A percentile compares a stretch with the other conserved stretches of the same genome.
These are phyloP conservation scores for Campylorhamphus procurvoides DNA, from an alignment of 2,113 vertebrate genomes.

Conservation along the genomic window DNA sequence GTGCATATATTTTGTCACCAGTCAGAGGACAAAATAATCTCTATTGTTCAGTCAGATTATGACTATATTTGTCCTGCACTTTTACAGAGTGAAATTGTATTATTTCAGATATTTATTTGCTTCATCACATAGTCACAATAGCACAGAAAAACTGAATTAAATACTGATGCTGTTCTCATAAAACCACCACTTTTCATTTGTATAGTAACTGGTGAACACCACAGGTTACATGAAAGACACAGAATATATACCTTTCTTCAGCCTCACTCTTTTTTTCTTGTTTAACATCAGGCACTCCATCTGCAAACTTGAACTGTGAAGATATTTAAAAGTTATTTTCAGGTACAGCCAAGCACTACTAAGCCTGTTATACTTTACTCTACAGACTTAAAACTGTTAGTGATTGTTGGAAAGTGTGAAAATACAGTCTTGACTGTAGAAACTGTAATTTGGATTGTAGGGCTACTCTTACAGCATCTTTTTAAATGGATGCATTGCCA, in stretches of 20 bases:
- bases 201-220: not conserved
- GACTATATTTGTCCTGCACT: not conserved
- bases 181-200: not conserved
- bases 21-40: not conserved
- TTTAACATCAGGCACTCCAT: slow-evolving; percentile 7
- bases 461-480: not conserved
- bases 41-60: not conserved
- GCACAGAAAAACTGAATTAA: not conserved
- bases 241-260: slow-evolving; percentile 65
- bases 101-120: not conserved
- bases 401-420: not conserved
- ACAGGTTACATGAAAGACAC: not conserved
- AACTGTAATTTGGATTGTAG: not conserved
- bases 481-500: not conserved
- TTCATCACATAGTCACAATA: not conserved
- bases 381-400: not conserved
- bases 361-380: not conserved
- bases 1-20: not conserved
- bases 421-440: not conserved
- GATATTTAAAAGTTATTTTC: not conserved
- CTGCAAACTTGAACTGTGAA: slow-evolving; percentile 61
- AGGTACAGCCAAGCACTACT: not conserved
- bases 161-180: not conserved
- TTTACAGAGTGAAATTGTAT: not conserved
- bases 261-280: slow-evolving; percentile 50